Conservation (phyloP, 2,888 invertebrate species). For the Anodontia alba region DNA sequence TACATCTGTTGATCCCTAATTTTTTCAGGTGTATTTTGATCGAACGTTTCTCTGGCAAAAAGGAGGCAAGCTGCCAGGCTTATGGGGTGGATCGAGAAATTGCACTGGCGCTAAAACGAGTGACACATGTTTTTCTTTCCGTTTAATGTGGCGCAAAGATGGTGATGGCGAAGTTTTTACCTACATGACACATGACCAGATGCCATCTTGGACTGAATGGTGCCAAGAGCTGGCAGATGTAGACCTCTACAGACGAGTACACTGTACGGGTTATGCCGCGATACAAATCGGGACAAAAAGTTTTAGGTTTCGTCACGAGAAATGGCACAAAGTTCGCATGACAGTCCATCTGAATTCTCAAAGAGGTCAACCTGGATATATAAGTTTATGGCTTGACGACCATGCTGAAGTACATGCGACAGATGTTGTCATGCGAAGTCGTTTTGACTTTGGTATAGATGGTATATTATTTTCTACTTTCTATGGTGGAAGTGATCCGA, state of each 20-base stretch:
- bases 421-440: constrained; percentile 61
- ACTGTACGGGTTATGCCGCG: constrained; percentile 26
- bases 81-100: constrained; percentile 61
- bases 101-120: constrained; percentile 70
- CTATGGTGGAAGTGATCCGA: constrained; percentile 66
- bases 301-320: constrained; percentile 43
- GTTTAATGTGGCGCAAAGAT: constrained; percentile 74
- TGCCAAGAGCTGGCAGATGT: neutral
- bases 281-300: constrained; percentile 48
- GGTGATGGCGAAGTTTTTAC: constrained; percentile 76
- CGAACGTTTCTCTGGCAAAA: constrained; percentile 43
- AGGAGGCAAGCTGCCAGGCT: constrained; percentile 75
- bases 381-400: constrained; percentile 66
- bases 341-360: constrained; percentile 68
- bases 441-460: constrained; percentile 57
- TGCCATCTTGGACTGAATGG: constrained; percentile 13
- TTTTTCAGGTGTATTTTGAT: constrained; percentile 41
- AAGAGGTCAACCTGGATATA: constrained; percentile 60
- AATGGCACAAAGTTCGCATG: constrained; percentile 70
- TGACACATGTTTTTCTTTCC: constrained; percentile 70
- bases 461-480: constrained; percentile 76
- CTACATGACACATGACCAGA: constrained; percentile 66
- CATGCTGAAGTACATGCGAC: constrained; percentile 45
- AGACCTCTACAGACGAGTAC: constrained; percentile 15
- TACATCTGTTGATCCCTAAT: too few species aligned